Conservation (phyloP, 2,888 invertebrate species). For the Apodemia duryi region DNA sequence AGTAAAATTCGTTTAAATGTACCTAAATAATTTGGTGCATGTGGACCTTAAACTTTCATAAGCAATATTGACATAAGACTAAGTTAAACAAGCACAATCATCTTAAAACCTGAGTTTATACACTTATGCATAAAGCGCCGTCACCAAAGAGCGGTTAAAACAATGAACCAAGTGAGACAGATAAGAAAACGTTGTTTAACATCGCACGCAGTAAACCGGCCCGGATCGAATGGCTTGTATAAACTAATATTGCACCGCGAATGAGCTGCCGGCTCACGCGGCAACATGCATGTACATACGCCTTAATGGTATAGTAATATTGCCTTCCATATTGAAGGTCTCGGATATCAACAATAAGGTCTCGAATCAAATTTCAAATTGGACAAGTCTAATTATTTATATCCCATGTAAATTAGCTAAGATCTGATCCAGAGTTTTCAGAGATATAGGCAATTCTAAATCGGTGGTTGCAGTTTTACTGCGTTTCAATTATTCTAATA, state of each 20-base stretch:
- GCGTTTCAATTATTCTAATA: no score
- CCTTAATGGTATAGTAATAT: no score
- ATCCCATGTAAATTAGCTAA: no score
- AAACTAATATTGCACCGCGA: background rate
- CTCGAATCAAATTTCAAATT: no score
- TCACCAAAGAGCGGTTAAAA: background rate
- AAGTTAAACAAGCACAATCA: background rate
- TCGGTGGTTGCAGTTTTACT: no score
- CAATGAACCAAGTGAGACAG: background rate
- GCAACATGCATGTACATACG: no score
- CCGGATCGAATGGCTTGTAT: background rate
- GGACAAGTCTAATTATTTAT: no score
- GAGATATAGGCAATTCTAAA: no score
- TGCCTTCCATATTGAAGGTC: no score
- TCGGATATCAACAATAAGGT: no score
- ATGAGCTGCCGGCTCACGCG: background rate
- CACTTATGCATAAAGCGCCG: background rate
- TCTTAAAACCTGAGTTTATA: constrained; percentile 1
- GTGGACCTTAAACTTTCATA: background rate
- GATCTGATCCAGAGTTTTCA: no score
- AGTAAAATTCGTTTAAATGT: no score
- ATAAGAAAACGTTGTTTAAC: constrained; percentile 7
- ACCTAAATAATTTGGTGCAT: background rate
- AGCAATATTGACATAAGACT: background rate
- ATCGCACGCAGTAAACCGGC: background rate